Percentiles rank a stretch among this genome's conserved stretches.
Conservation (phyloP, 1,140 invertebrate species). For the Gryon sp. region DNA sequence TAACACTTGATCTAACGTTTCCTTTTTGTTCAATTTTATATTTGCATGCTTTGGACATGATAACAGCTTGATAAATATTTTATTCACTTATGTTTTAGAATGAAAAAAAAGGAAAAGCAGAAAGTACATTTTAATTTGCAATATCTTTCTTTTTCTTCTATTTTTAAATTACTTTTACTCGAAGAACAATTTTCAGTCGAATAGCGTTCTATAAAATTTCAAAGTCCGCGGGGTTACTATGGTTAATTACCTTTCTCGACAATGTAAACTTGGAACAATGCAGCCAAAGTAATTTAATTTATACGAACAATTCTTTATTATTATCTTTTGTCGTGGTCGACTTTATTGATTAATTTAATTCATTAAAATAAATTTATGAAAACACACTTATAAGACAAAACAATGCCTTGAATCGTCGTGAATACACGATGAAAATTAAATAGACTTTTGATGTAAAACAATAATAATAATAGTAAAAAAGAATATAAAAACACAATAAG, state of each 20-base stretch:
- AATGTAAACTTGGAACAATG: constrained; percentile 53
- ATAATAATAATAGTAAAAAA: neutral
- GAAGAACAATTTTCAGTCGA: neutral
- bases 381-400: constrained; percentile 19
- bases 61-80: constrained; percentile 36
- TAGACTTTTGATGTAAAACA: no score
- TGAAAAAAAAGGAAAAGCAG: neutral
- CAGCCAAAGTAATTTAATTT: constrained; percentile 45
- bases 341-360: constrained; percentile 53
- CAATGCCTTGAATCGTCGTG: constrained; percentile 13
- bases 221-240: constrained; percentile 34
- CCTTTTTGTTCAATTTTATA: constrained; percentile 39
- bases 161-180: neutral
- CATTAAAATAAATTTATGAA: constrained; percentile 31
- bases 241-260: constrained; percentile 45
- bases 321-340: constrained; percentile 33
- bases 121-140: no score
- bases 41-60: constrained; percentile 36
- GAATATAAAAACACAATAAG: constrained; percentile 31
- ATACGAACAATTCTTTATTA: constrained; percentile 51
- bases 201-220: constrained; percentile 20
- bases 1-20: constrained; percentile 46
- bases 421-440: constrained; percentile 17
- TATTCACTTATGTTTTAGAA: constrained; percentile 39
- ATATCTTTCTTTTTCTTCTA: no score